phyloP scores from a whole-genome alignment of 2,113 vertebrate genomes.

The Pituophis catenifer region DNA sequence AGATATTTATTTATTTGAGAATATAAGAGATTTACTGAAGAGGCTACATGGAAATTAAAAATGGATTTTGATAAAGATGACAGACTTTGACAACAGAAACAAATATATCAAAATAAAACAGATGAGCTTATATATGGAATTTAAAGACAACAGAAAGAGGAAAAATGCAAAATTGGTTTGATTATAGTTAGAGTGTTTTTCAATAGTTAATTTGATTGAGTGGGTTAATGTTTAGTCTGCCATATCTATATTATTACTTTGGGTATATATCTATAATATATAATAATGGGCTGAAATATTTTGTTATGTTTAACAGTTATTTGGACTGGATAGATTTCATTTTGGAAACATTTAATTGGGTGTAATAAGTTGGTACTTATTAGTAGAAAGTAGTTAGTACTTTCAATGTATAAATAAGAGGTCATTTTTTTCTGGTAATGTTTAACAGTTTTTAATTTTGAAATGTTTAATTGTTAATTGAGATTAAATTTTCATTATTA shows the following conservation, averaged over 20 bases:
- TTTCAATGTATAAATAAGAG: neutral
- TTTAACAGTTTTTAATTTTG: neutral
- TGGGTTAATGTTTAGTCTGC: neutral
- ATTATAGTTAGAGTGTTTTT: neutral
- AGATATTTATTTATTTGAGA: neutral
- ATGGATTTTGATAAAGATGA: neutral
- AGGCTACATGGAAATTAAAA: neutral
- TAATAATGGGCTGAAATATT: neutral
- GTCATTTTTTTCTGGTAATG: neutral
- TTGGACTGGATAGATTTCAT: neutral
- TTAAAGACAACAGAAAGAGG: neutral
- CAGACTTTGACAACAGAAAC: neutral
- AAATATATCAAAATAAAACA: neutral
- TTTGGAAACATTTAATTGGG: neutral
- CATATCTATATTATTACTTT: neutral
- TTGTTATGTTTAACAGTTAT: neutral
- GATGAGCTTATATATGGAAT: neutral
- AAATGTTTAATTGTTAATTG: neutral
- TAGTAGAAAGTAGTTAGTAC: no score
- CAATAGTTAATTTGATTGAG: neutral
- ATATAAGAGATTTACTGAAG: neutral
- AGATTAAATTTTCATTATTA: neutral
- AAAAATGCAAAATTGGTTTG: neutral
- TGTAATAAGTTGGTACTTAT: neutral
- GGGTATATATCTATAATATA: neutral